Base-by-base conservation (phyloP, 64 coral and sea anemone genomes). In the Platygyra sinensis region DNA sequence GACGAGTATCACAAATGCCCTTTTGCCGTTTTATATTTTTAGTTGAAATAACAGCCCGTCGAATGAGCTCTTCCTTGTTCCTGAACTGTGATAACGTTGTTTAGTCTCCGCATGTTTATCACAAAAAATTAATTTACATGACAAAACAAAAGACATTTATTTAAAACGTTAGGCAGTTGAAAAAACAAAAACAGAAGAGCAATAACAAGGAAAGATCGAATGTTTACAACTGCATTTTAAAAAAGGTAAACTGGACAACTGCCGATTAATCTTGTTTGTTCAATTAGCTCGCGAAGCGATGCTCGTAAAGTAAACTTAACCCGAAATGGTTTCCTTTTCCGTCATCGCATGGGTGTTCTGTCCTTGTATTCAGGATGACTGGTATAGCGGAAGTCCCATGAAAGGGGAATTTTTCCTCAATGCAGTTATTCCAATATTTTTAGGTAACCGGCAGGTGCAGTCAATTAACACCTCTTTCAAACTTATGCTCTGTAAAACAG, bases 381-480 rank as follows among this genome's bases (percentile, higher is more conserved):
- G 30, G 20, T 10, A 18, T 7, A 77, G 5, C 8, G 20, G 49
- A 67, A 85, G 49, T 49, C 24, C 16, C 8, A 22, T 67, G 11
- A 83, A n/a, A 11, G 30, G 18, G 62, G 10, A 38, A 42, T 30
- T 83, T 31, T 61, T 61, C 49, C 11, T 14, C 64, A 3, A 72
- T 36, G 50, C 31, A 50, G 33, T 67, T 69, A 71, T 49, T 85
- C 13, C 71, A 85, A 69, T 52, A 67, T 67, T 85, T 85, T 8
- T 8, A 39, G 19, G 36, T 28, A 39, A 71, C 19, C 20, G 31
- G 62, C 81, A 85, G 81, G 20, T 85, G 81, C 5, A 71, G 38
- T 38, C 71, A 85, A 85, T 71, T 85, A 71, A 24, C 38, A 62
- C 13, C 20, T 10, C 25, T 81, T 80, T 61, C 16, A 30, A 55